phyloP scores from a whole-genome alignment of 2,888 invertebrate species.

The Tholera decimalis region DNA sequence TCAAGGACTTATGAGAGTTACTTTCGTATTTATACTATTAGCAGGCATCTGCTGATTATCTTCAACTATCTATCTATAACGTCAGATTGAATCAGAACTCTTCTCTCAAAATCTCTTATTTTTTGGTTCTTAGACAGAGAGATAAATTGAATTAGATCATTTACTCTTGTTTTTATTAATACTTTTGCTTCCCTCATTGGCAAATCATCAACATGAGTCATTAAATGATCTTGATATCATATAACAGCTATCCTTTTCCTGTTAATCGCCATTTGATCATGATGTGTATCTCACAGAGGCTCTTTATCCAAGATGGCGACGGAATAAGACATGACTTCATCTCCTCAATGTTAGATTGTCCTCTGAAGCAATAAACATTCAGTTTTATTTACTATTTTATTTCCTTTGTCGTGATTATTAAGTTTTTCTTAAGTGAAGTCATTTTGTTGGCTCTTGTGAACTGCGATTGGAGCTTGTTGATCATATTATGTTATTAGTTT shows the following conservation, averaged over 20 bases:
- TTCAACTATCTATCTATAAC: not conserved
- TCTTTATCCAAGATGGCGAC: constrained; percentile 48
- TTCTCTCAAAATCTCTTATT: not conserved
- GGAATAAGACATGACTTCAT: constrained; percentile 64
- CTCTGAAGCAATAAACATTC: constrained; percentile 56
- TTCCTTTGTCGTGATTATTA: constrained; percentile 36
- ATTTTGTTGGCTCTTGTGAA: not conserved
- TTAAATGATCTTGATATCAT: constrained; percentile 44
- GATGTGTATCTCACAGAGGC: constrained; percentile 37
- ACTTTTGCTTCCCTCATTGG: not conserved
- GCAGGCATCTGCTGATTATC: not conserved
- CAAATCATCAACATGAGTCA: constrained; percentile 34
- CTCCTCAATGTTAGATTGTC: constrained; percentile 60
- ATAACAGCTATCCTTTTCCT: constrained; percentile 48
- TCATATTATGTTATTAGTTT: not conserved
- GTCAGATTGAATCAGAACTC: not conserved
- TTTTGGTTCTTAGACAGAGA: not conserved
- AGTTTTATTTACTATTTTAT: constrained; percentile 43
- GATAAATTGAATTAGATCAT: not conserved
- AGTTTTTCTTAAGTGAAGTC: constrained; percentile 17
- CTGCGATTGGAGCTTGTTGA: not conserved
- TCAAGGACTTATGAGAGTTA: too few relatives aligned
- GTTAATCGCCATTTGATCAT: constrained; percentile 48
- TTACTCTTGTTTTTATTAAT: not conserved
- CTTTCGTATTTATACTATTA: too few relatives aligned